Evolutionary conservation across 2,888 invertebrate genomes (phyloP).

Genomic region (Eucera pruinosa): DNA sequence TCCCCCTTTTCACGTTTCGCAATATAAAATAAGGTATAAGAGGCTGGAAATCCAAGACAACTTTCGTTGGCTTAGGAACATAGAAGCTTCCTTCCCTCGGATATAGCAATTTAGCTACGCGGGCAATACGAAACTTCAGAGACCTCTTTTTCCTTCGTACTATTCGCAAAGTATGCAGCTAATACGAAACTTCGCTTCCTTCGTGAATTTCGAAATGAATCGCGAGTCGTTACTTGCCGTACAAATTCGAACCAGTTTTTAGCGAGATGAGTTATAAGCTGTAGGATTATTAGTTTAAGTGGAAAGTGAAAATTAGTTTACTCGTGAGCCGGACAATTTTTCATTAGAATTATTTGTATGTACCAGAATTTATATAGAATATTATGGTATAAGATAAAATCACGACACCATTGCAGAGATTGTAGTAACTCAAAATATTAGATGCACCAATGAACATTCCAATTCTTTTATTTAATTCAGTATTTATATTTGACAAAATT

Average conservation of each 20-base stretch:
- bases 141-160: slow-evolving; percentile 28
- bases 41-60: slow-evolving; percentile 14
- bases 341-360: too few relatives aligned
- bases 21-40: too few relatives aligned
- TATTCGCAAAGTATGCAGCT: slow-evolving; percentile 54
- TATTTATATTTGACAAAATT: too few relatives aligned
- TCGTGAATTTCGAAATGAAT: neutral
- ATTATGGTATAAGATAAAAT: too few relatives aligned
- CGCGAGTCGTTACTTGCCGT: slow-evolving; percentile 10
- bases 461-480: too few relatives aligned
- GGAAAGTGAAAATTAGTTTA: too few relatives aligned
- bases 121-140: slow-evolving; percentile 45
- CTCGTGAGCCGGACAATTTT: slow-evolving; percentile 3
- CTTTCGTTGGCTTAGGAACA: slow-evolving; percentile 27
- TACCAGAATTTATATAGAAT: too few relatives aligned
- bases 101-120: slow-evolving; percentile 56
- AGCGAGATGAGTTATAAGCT: neutral
- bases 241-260: slow-evolving; percentile 28
- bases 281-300: slow-evolving; percentile 12
- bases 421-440: too few relatives aligned
- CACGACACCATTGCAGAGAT: too few relatives aligned
- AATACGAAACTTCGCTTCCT: slow-evolving; percentile 42
- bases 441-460: too few relatives aligned
- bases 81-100: slow-evolving; percentile 5
- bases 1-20: neutral